Evolutionary conservation across 2,888 invertebrate genomes (phyloP).

Genomic region (Linnaemya tessellans): DNA sequence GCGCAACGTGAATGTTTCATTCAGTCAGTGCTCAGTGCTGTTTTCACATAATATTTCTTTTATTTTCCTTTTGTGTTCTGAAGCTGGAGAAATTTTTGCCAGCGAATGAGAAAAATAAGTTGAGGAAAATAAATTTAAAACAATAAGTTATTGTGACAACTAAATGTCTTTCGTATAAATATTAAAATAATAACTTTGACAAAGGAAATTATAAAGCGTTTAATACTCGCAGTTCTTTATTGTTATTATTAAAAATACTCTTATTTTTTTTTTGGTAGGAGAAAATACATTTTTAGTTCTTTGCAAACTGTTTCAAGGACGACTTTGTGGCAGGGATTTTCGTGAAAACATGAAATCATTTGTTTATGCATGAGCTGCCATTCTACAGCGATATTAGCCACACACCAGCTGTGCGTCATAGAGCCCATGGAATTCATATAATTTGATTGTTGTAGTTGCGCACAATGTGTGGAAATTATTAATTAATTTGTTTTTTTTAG

Average conservation of each 20-base stretch:
- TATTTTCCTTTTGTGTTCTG: background rate
- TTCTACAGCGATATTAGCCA: too few relatives aligned
- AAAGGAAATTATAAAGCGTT: background rate
- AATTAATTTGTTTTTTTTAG: too few relatives aligned
- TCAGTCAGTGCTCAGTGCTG: background rate
- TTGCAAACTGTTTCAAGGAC: background rate
- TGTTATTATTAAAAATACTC: too few relatives aligned
- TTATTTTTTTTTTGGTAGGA: background rate
- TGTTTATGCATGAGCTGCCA: too few relatives aligned
- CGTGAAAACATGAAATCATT: too few relatives aligned
- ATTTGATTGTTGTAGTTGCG: too few relatives aligned
- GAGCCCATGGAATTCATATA: too few relatives aligned
- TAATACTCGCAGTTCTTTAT: background rate
- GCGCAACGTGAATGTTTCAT: background rate
- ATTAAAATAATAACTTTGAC: background rate
- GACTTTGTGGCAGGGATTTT: too few relatives aligned
- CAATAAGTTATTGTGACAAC: constrained; percentile 1
- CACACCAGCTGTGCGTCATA: too few relatives aligned
- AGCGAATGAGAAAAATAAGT: background rate
- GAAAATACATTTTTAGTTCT: background rate
- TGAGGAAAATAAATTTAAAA: background rate
- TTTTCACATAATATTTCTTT: background rate
- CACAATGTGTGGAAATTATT: too few relatives aligned
- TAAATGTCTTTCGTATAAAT: background rate
- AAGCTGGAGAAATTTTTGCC: background rate